These are phyloP conservation scores for Siniperca scherzeri DNA, from an alignment of 2,797 vertebrate species.

Conservation along the genomic window DNA sequence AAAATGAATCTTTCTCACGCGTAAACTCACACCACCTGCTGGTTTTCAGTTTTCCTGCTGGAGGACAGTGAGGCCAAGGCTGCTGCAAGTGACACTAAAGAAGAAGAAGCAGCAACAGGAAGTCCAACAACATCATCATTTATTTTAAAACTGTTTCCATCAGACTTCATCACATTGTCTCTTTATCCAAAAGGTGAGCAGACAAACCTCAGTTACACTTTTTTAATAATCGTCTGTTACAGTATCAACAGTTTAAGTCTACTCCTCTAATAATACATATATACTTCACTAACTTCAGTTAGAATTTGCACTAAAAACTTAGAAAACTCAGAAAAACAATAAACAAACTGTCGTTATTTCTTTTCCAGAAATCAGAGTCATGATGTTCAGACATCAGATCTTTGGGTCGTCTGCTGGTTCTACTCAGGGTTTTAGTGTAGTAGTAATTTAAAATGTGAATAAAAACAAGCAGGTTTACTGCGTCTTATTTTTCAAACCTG, in stretches of 20 bases:
- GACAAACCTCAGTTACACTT: neutral
- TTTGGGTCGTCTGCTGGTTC: neutral
- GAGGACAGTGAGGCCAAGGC: neutral
- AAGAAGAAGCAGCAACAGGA: neutral
- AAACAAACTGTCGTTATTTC: neutral
- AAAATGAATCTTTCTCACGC: too few relatives aligned
- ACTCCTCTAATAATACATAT: neutral
- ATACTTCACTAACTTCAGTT: neutral
- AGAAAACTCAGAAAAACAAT: neutral
- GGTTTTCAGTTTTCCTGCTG: neutral
- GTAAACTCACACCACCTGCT: neutral
- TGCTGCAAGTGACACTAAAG: neutral
- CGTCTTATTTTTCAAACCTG: neutral
- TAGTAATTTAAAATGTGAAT: neutral
- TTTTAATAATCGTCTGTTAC: neutral
- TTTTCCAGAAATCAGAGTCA: neutral
- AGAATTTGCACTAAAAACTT: neutral
- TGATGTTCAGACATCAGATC: neutral
- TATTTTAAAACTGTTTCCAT: slow-evolving; percentile 12
- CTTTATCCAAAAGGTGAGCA: neutral
- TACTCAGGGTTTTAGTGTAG: neutral
- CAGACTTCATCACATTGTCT: neutral
- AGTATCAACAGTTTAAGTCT: neutral
- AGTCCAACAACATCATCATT: neutral
- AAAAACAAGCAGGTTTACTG: neutral